Conservation (phyloP, 1,140 invertebrate species). For the Zelostemma sp. region DNA sequence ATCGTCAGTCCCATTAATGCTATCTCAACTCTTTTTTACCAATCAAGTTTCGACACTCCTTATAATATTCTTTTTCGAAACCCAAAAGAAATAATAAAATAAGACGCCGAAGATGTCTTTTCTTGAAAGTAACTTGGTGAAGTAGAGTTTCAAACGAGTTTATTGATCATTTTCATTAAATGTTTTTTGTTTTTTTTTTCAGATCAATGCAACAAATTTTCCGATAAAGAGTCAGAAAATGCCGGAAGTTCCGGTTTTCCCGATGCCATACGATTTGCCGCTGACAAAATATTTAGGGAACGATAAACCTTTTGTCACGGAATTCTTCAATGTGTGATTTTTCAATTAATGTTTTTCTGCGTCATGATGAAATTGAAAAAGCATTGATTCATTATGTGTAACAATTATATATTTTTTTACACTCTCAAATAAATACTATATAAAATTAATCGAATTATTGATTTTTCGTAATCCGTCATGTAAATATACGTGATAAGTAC, state of each 20-base stretch:
- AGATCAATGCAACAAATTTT: constrained; percentile 63
- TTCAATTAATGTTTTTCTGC: constrained; percentile 79
- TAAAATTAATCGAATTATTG: no score
- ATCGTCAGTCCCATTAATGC: constrained; percentile 75
- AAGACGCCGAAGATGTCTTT: no score
- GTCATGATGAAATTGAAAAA: constrained; percentile 98
- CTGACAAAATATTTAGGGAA: constrained; percentile 73
- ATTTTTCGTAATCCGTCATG: no score
- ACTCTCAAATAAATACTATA: no score
- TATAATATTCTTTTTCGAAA: not conserved
- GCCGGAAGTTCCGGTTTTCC: constrained; percentile 71
- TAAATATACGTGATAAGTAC: no score
- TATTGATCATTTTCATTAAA: constrained; percentile 9
- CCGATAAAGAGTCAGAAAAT: constrained; percentile 62
- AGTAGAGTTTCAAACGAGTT: no score
- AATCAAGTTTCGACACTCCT: no score
- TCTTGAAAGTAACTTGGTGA: no score
- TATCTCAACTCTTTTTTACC: constrained; percentile 16
- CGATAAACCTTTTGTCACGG: constrained; percentile 75
- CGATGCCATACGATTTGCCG: constrained; percentile 86
- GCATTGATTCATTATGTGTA: no score
- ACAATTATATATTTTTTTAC: no score
- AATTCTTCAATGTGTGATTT: no score
- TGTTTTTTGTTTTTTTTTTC: constrained; percentile 42
- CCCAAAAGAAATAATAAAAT: no score